Percentiles rank a stretch among this genome's conserved stretches.
These are phyloP conservation scores for Ciconia maguari DNA, from an alignment of 2,113 vertebrate genomes.

Conservation along the genomic window DNA sequence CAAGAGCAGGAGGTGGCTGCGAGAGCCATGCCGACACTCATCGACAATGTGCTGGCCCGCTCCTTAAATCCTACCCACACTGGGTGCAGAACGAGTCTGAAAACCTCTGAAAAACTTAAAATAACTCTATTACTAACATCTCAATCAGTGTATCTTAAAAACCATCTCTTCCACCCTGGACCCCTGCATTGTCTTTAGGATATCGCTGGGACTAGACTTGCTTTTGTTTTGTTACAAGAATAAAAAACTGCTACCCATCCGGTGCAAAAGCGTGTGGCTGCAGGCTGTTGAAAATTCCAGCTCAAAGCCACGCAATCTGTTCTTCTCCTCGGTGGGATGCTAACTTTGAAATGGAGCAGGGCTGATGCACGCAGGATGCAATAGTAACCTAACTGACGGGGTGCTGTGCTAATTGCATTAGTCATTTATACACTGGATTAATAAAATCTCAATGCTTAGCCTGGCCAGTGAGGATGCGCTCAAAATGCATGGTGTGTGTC, in stretches of 20 bases:
- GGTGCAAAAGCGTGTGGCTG: not conserved
- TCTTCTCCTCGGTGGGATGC: not conserved
- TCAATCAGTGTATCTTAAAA: not conserved
- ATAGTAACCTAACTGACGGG: not conserved
- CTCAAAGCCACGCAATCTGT: not conserved
- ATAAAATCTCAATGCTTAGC: not conserved
- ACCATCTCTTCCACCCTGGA: not conserved
- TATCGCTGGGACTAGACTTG: not conserved
- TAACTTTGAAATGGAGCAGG: not conserved
- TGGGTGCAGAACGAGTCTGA: not conserved
- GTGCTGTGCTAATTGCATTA: not conserved
- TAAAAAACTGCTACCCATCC: not conserved
- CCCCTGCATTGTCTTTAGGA: not conserved
- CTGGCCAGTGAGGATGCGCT: not conserved
- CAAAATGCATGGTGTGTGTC: rapidly evolving
- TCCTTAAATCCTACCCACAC: not conserved
- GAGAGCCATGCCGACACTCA: rapidly evolving
- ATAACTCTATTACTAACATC: not conserved
- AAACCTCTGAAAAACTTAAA: not conserved
- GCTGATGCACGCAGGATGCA: not conserved
- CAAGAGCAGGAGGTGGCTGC: not conserved
- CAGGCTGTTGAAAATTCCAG: not conserved
- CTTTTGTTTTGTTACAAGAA: not conserved
- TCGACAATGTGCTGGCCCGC: rapidly evolving
- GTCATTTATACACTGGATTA: not conserved